These are phyloP conservation scores for Himantopus leucocephalus DNA, from an alignment of 2,113 vertebrate genomes.

Conservation along the genomic window DNA sequence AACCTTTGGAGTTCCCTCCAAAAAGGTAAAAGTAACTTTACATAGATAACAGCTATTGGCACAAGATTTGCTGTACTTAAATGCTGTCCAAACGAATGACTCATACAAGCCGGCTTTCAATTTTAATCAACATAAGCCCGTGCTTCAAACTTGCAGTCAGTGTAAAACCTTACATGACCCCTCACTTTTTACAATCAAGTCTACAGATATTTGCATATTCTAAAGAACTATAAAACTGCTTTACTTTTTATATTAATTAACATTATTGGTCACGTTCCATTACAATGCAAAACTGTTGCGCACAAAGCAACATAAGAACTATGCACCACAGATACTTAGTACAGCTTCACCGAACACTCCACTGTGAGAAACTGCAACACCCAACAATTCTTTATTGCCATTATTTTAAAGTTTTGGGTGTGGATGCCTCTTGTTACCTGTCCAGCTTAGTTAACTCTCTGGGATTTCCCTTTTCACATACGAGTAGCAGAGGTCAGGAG, in stretches of 20 bases:
- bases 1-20: not conserved
- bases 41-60: not conserved
- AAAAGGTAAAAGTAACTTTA: not conserved
- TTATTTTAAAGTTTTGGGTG: not conserved
- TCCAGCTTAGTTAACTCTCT: not conserved
- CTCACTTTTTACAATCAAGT: not conserved
- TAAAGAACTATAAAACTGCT: not conserved
- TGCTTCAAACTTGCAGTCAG: not conserved
- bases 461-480: not conserved
- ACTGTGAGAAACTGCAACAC: not conserved
- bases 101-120: not conserved
- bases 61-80: not conserved
- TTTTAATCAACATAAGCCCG: not conserved
- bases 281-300: not conserved
- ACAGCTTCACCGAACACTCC: not conserved
- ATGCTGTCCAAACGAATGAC: not conserved
- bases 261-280: accelerated
- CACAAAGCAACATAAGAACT: accelerated
- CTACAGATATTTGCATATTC: not conserved
- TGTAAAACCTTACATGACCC: not conserved
- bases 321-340: not conserved
- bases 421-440: not conserved
- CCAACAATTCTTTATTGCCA: not conserved
- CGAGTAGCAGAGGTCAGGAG: not conserved
- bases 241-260: not conserved